A percentile compares a stretch with the other conserved stretches of the same genome.
Conservation (phyloP, 2,113 vertebrate genomes). For the cattle (Bos taurus) region ARS-UCD2.0 NC_037346.1:6937001-6937500, state of each 20-base stretch:
- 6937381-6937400: not conserved
- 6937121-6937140: not conserved
- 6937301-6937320: not conserved
- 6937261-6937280: not conserved
- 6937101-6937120: no score
- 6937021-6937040: not conserved
- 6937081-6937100: not conserved
- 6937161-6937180: not conserved
- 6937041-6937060: not conserved
- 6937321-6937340: not conserved
- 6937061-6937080: not conserved
- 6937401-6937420: not conserved
- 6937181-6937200: not conserved
- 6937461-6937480: not conserved
- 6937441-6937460: not conserved
- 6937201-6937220: not conserved
- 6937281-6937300: not conserved
- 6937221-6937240: not conserved
- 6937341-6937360: not conserved
- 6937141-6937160: not conserved
- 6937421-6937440: not conserved
- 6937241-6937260: not conserved
- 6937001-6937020: not conserved
- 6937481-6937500: not conserved
- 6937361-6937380: not conserved